These are phyloP conservation scores for Sarcophaga bullata DNA, from an alignment of 1,140 invertebrate species.

Conservation along the genomic window DNA sequence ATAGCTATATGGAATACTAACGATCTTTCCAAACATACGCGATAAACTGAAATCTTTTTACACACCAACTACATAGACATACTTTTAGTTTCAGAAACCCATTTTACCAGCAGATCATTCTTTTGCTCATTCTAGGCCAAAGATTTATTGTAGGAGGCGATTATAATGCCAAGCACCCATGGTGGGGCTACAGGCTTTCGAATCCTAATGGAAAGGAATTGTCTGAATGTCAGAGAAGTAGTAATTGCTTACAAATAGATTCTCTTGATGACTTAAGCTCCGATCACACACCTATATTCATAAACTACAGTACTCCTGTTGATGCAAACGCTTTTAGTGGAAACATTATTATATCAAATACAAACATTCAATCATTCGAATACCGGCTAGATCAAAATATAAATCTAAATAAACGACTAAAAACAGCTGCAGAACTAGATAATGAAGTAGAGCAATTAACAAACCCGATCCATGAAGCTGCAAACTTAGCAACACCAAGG, in stretches of 20 bases:
- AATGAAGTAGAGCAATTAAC: constrained; percentile 30
- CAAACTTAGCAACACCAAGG: constrained; percentile 21
- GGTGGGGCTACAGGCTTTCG: no score
- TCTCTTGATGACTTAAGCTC: constrained; percentile 32
- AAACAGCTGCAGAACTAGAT: constrained; percentile 24
- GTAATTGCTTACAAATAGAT: no score
- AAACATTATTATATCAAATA: neutral
- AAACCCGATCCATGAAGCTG: constrained; percentile 33
- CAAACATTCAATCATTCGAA: constrained; percentile 1
- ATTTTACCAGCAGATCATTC: neutral
- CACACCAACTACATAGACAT: neutral
- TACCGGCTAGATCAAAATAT: constrained; percentile 18
- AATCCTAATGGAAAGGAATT: no score
- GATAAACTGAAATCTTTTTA: neutral
- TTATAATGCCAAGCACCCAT: no score
- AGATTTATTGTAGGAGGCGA: no score
- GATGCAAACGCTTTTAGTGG: neutral
- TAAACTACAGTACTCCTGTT: neutral
- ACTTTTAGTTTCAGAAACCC: neutral
- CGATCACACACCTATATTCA: constrained; percentile 12
- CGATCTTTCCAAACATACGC: no score
- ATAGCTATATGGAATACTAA: no score
- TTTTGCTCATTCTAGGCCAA: no score
- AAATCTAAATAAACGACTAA: constrained; percentile 16
- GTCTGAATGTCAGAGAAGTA: no score